Conservation (phyloP, 2,797 vertebrate species). For the Gymnocypris eckloni region DNA sequence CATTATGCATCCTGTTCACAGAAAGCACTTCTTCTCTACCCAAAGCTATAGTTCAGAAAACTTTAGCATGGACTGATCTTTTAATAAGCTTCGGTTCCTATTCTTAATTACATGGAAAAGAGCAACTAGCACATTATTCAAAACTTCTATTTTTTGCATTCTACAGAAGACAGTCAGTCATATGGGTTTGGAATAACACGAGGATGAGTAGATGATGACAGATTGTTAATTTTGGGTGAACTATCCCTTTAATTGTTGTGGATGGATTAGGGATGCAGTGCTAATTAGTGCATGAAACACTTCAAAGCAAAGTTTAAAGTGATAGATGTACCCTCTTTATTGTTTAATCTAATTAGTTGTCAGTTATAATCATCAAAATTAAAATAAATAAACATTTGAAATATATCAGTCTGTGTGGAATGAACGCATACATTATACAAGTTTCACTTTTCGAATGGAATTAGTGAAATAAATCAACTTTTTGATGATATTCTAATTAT, state of each 20-base stretch:
- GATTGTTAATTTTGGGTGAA: background rate
- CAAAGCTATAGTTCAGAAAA: background rate
- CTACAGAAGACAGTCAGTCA: background rate
- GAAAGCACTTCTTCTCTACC: background rate
- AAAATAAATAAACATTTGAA: no score
- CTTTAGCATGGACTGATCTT: background rate
- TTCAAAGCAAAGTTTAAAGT: constrained; percentile 13
- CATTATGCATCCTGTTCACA: background rate
- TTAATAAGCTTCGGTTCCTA: background rate
- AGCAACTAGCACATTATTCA: background rate
- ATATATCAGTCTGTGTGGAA: no score
- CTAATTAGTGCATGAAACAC: constrained; percentile 5
- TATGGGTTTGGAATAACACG: background rate
- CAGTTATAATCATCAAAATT: no score
- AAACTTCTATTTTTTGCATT: background rate
- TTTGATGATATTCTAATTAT: no score
- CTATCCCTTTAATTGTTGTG: background rate
- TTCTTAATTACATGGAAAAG: background rate
- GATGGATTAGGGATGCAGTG: background rate
- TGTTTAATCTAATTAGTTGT: background rate
- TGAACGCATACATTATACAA: no score
- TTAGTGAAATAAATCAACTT: no score
- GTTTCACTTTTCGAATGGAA: no score
- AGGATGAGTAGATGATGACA: background rate
- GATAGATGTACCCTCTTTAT: background rate